Conservation (phyloP, 2,888 invertebrate genomes). For the Eucera pruinosa region DNA sequence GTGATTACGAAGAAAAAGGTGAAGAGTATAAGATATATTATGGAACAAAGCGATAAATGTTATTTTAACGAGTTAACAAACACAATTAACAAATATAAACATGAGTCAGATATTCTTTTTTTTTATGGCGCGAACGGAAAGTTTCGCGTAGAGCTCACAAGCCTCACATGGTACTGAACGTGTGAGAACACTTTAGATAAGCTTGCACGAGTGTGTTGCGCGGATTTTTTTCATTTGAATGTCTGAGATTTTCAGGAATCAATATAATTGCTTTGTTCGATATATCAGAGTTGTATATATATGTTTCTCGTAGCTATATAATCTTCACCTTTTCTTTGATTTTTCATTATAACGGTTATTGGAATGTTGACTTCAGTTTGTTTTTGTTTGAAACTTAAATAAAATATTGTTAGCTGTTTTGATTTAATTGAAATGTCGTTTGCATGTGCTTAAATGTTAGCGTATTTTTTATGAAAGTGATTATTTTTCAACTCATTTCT, state of each 20-base stretch:
- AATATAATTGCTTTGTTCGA: background rate
- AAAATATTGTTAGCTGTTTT: background rate
- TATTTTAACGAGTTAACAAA: no score
- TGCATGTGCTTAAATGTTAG: conserved; percentile 30
- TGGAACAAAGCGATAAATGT: no score
- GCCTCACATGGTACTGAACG: no score
- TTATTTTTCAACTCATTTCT: no score
- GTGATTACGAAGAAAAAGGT: no score
- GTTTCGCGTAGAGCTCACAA: no score
- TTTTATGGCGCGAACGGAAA: no score
- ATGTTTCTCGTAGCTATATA: background rate
- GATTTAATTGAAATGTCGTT: background rate
- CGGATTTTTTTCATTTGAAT: background rate
- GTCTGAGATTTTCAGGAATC: background rate
- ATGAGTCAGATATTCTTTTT: no score
- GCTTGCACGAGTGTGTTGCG: conserved; percentile 9
- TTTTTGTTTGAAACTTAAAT: conserved; percentile 13
- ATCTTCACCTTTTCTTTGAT: background rate
- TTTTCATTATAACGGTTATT: background rate
- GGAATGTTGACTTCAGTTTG: conserved; percentile 7
- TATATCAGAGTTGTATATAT: conserved; percentile 5
- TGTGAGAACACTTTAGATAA: no score
- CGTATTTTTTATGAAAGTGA: background rate
- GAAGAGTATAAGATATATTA: no score
- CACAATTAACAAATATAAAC: no score